These are phyloP conservation scores for Aphrocallistes beatrix DNA, from an alignment of 37 sponge, comb jelly and placozoan species.

Conservation along the genomic window DNA sequence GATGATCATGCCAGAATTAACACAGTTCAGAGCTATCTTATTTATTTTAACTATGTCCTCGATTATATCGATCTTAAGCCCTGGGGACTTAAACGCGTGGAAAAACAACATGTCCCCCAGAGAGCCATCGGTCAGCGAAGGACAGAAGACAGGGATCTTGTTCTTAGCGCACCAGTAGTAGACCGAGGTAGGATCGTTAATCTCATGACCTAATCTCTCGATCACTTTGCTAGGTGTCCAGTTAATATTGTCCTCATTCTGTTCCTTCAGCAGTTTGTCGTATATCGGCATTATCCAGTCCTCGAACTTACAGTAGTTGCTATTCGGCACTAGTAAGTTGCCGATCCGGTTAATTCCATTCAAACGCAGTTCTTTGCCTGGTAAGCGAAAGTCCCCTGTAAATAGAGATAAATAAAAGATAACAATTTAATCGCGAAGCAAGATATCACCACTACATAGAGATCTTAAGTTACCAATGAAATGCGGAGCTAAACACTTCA, in stretches of 20 bases:
- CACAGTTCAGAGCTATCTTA: conserved; percentile 54
- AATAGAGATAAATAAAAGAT: background rate
- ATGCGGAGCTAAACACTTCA: conserved; percentile 85
- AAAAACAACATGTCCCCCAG: conserved; percentile 91
- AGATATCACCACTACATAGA: background rate
- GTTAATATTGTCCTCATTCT: conserved; percentile 41
- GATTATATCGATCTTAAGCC: conserved; percentile 77
- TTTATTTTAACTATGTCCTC: conserved; percentile 85
- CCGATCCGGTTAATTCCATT: conserved; percentile 91
- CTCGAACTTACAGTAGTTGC: conserved; percentile 92
- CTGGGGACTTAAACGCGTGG: conserved; percentile 75
- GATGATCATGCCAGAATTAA: conserved; percentile 89
- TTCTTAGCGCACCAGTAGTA: conserved; percentile 97
- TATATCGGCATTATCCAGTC: conserved; percentile 85
- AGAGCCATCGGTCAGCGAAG: conserved; percentile 93
- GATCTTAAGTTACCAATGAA: conserved; percentile 42
- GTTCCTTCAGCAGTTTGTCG: conserved; percentile 65
- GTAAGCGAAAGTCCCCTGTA: conserved; percentile 50
- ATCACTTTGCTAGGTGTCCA: conserved; percentile 94
- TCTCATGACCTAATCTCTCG: conserved; percentile 67
- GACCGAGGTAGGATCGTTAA: conserved; percentile 80
- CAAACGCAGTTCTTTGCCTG: conserved; percentile 54
- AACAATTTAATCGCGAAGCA: background rate
- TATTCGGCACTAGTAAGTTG: conserved; percentile 84
- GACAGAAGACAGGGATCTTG: conserved; percentile 96